Conservation (phyloP, 2,113 vertebrate species). For the Siniperca chuatsi region DNA sequence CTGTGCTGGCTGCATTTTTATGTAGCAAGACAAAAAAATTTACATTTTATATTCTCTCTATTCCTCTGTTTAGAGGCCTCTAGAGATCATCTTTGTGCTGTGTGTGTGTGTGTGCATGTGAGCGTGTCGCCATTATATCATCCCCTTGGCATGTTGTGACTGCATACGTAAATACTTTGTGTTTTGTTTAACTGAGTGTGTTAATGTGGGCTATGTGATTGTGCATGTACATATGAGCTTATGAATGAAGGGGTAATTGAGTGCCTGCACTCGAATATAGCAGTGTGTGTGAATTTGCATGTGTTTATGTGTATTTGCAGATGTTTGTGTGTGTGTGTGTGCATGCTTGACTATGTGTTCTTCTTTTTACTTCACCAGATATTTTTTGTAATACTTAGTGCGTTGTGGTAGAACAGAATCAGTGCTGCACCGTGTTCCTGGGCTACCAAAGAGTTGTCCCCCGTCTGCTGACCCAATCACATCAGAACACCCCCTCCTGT, state of each 20-base stretch:
- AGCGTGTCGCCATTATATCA: slow-evolving; percentile 14
- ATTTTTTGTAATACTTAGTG: not conserved
- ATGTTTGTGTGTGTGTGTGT: not conserved
- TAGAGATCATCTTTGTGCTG: slow-evolving; percentile 44
- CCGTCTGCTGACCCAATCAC: slow-evolving; percentile 51
- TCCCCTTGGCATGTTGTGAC: slow-evolving; percentile 36
- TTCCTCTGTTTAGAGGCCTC: slow-evolving; percentile 55
- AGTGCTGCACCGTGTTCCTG: slow-evolving; percentile 1
- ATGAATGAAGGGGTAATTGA: slow-evolving; percentile 42
- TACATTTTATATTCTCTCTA: slow-evolving; percentile 60
- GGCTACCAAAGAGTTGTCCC: not conserved
- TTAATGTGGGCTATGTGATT: slow-evolving; percentile 19
- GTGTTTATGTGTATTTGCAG: not conserved
- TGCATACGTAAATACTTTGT: slow-evolving; percentile 42
- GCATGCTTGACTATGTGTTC: not conserved
- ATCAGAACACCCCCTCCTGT: slow-evolving; percentile 20
- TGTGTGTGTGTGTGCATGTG: slow-evolving; percentile 9
- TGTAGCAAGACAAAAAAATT: slow-evolving; percentile 54
- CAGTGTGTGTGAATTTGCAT: not conserved
- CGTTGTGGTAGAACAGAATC: slow-evolving; percentile 23
- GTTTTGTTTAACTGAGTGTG: slow-evolving; percentile 29
- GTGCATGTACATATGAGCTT: slow-evolving; percentile 22
- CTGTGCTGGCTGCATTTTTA: slow-evolving; percentile 66
- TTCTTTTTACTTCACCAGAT: slow-evolving; percentile 35
- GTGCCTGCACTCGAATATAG: slow-evolving; percentile 30